These are phyloP conservation scores for Polymixis flavicincta DNA, from an alignment of 2,888 invertebrate species.

Conservation along the genomic window DNA sequence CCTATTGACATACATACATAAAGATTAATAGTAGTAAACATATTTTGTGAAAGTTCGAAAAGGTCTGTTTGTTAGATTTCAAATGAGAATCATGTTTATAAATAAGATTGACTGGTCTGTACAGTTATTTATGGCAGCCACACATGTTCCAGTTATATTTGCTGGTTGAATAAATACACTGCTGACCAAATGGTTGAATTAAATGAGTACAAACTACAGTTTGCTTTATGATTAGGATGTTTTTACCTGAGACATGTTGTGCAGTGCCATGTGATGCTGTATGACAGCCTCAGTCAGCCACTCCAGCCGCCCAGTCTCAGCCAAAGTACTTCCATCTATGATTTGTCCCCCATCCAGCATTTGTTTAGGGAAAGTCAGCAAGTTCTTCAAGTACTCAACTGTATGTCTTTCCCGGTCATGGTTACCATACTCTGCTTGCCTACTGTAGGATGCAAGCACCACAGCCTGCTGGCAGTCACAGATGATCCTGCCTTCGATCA, in stretches of 20 bases:
- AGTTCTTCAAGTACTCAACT: slow-evolving; percentile 97
- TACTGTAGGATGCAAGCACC: slow-evolving; percentile 97
- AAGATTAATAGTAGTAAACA: slow-evolving; percentile 7
- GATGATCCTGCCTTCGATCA: slow-evolving; percentile 97
- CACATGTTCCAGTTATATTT: slow-evolving; percentile 44
- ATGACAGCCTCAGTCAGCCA: slow-evolving; percentile 95
- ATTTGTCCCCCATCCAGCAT: slow-evolving; percentile 87
- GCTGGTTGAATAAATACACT: slow-evolving; percentile 37
- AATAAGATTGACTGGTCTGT: slow-evolving; percentile 55
- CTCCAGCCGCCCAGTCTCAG: slow-evolving; percentile 93
- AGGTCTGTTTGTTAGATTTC: slow-evolving; percentile 41
- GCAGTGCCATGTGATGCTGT: slow-evolving; percentile 93
- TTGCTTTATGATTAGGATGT: background rate
- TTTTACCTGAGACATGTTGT: slow-evolving; percentile 93
- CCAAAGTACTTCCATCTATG: slow-evolving; percentile 87
- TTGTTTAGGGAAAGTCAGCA: slow-evolving; percentile 98
- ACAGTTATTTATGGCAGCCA: slow-evolving; percentile 53
- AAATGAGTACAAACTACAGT: background rate
- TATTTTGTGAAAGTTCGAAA: slow-evolving; percentile 47
- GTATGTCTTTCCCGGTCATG: slow-evolving; percentile 96
- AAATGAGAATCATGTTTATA: slow-evolving; percentile 58
- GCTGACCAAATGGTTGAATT: slow-evolving; percentile 5
- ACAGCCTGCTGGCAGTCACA: slow-evolving; percentile 98
- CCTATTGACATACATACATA: slow-evolving; percentile 40
- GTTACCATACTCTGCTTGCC: slow-evolving; percentile 99